These are phyloP conservation scores for Catocala nupta DNA, from an alignment of 2,888 invertebrate genomes.

Conservation along the genomic window DNA sequence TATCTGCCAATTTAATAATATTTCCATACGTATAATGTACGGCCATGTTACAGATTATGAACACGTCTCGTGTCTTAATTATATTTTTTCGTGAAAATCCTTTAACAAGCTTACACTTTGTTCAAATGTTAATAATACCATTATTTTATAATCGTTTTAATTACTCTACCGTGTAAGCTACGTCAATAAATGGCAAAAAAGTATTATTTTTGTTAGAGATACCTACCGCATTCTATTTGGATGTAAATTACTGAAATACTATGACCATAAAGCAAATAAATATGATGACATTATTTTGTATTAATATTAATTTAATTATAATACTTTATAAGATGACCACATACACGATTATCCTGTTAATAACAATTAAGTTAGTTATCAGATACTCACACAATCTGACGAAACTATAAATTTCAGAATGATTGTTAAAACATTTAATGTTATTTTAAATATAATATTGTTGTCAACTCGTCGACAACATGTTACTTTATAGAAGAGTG, in stretches of 20 bases:
- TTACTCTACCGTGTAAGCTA: neutral
- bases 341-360: no score
- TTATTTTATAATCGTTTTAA: neutral
- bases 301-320: no score
- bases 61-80: conserved; percentile 1
- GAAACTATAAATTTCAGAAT: neutral
- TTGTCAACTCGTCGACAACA: conserved; percentile 33
- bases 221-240: no score
- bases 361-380: no score
- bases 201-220: no score
- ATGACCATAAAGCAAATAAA: no score
- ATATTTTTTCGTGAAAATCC: neutral
- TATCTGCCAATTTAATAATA: neutral
- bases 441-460: neutral
- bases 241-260: no score
- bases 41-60: neutral
- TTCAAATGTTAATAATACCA: neutral
- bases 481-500: conserved; percentile 29
- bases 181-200: no score
- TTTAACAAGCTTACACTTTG: neutral
- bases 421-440: conserved; percentile 11
- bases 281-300: no score
- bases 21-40: neutral
- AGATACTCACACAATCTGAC: neutral
- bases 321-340: no score